These are phyloP conservation scores for Vandiemenella viatica DNA, from an alignment of 2,888 invertebrate genomes.

Conservation along the genomic window DNA sequence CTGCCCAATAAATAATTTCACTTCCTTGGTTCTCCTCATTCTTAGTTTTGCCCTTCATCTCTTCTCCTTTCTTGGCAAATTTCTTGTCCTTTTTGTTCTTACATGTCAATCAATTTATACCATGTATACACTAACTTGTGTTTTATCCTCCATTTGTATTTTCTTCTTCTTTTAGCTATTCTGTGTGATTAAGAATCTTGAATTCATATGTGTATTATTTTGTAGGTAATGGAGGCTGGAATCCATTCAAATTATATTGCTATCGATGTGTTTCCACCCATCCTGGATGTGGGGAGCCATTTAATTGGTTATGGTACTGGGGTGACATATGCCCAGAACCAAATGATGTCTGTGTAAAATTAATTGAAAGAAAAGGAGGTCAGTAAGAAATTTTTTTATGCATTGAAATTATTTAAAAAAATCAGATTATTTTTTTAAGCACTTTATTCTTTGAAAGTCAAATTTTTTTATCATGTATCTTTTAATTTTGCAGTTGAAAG, in stretches of 20 bases:
- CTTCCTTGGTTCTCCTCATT: too few relatives aligned
- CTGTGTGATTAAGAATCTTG: too few relatives aligned
- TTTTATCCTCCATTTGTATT: too few relatives aligned
- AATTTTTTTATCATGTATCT: neutral
- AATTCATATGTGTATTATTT: too few relatives aligned
- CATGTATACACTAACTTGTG: too few relatives aligned
- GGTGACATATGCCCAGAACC: conserved; percentile 68
- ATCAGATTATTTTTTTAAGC: neutral
- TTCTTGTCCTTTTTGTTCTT: too few relatives aligned
- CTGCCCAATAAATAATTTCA: too few relatives aligned
- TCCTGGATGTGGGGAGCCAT: conserved; percentile 71
- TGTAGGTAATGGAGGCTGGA: conserved; percentile 6
- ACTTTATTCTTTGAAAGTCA: neutral
- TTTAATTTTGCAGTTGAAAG: conserved; percentile 43
- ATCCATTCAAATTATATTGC: conserved; percentile 47
- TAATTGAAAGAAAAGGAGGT: conserved; percentile 77
- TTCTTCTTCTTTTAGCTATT: too few relatives aligned
- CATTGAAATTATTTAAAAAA: neutral
- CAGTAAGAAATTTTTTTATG: conserved; percentile 20
- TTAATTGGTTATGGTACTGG: conserved; percentile 67
- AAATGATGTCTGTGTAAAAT: conserved; percentile 78
- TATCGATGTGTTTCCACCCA: conserved; percentile 80
- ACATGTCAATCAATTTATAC: too few relatives aligned
- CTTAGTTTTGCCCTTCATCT: too few relatives aligned
- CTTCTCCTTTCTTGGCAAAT: too few relatives aligned